Base-by-base conservation (phyloP, 2,888 invertebrate species). In the Acronicta alni region DNA sequence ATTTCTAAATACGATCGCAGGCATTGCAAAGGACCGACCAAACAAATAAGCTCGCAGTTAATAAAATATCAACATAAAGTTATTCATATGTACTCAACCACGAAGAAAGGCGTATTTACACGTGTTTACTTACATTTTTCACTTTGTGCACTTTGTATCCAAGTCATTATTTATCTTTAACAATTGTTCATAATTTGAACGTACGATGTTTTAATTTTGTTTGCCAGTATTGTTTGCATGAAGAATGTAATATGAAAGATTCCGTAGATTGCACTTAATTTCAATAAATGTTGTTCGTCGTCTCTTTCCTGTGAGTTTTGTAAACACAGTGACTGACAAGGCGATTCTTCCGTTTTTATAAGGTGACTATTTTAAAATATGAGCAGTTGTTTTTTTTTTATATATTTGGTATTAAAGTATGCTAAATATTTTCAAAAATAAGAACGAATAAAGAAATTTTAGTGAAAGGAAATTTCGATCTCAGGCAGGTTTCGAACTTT, bases 161-260 rank as follows among this genome's bases (percentile, higher is more conserved):
- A n/a, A 45, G 30, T 20, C 17, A 37, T 53, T 65, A 59, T 65
- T 67, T 53, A 59, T 48, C 10, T 44, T 48, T 42, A 35, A 47
- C 12, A 55, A 55, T 39, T 16, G 23, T 37, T 37, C 38, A 10
- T 18, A 54, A 38, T 35, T 49, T 39, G 54, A 55, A 60, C 18
- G 44, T 17, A 47, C 38, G 23, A 59, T 9, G 43, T 52, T 67
- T 67, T 32, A 49, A 45, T 67, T 49, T 55, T 60, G 14, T 42
- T 54, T 39, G 26, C 10, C 16, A 46, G 42, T 16, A 9, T 26
- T 64, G 32, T 65, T 53, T 37, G 23, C 18, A 12, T 44, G 48
- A 46, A 9, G 20, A 3, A 14, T 41, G 12, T 59, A 47, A 17
- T 32, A 12, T 51, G 32, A 35, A 8, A 37, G 15, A 18, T 51